Evolutionary conservation across 2,113 vertebrate species (phyloP).

Genomic region (Cynoglossus semilaevis): DNA sequence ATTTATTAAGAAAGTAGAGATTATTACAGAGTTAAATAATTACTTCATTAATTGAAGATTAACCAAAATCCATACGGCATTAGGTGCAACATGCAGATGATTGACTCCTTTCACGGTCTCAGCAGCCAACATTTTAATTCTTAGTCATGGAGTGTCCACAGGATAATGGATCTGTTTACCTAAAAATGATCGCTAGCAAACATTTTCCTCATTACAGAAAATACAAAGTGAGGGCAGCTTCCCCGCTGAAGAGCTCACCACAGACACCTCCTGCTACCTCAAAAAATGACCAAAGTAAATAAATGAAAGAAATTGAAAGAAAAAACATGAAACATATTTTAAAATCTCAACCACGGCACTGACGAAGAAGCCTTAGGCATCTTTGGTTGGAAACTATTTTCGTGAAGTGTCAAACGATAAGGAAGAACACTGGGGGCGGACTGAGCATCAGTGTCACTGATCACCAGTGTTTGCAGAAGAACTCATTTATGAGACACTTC

Average conservation of each 20-base stretch:
- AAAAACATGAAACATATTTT: neutral
- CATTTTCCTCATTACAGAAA: too few species aligned
- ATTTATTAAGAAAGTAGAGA: neutral
- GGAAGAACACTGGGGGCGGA: slow-evolving; percentile 22
- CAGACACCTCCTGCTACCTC: too few species aligned
- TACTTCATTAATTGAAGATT: slow-evolving; percentile 2
- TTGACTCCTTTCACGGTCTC: slow-evolving; percentile 4
- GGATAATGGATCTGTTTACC: neutral
- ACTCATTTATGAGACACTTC: slow-evolving; percentile 25
- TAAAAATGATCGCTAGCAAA: too few species aligned
- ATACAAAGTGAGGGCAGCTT: too few species aligned
- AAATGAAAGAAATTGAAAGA: neutral
- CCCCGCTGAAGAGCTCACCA: too few species aligned
- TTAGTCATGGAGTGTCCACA: too few species aligned
- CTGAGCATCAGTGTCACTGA: slow-evolving; percentile 8
- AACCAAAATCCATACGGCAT: slow-evolving; percentile 11
- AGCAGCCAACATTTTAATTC: too few species aligned
- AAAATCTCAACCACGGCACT: too few species aligned
- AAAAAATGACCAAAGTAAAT: neutral
- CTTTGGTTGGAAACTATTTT: neutral
- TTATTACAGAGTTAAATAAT: slow-evolving; percentile 6
- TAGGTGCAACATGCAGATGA: neutral
- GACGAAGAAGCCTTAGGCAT: neutral
- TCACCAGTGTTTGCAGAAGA: slow-evolving; percentile 19
- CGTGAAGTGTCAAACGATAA: slow-evolving; percentile 24